These are phyloP conservation scores for Tipula confusa DNA, from an alignment of 2,888 invertebrate species.

Conservation along the genomic window DNA sequence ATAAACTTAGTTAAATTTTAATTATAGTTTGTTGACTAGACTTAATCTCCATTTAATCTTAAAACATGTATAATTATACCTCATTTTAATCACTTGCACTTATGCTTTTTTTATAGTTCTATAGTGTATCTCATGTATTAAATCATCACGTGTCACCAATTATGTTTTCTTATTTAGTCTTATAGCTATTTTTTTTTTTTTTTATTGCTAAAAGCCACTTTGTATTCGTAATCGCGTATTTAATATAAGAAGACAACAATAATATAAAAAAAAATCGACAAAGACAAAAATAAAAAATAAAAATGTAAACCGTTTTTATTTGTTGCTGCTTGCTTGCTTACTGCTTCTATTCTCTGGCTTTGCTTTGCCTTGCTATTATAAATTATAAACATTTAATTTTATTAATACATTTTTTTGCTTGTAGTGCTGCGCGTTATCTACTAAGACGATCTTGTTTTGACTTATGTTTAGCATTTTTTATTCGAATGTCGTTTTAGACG, in stretches of 20 bases:
- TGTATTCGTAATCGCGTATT: slow-evolving; percentile 15
- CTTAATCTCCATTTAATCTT: not conserved
- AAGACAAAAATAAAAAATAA: not conserved
- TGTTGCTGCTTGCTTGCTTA: not conserved
- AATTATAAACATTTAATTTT: slow-evolving; percentile 20
- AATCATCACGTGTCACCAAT: slow-evolving; percentile 25
- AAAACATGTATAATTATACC: not conserved
- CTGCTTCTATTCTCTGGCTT: not conserved
- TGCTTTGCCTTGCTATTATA: not conserved
- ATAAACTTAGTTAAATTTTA: too few relatives aligned
- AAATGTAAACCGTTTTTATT: not conserved
- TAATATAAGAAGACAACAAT: not conserved
- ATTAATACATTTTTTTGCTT: not conserved
- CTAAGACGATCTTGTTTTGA: not conserved
- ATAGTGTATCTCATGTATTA: not conserved
- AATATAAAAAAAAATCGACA: too few relatives aligned
- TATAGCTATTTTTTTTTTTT: not conserved
- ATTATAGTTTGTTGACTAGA: too few relatives aligned
- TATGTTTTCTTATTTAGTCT: slow-evolving; percentile 3
- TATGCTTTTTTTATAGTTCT: not conserved
- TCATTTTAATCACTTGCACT: not conserved
- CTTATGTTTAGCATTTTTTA: not conserved
- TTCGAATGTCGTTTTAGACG: not conserved
- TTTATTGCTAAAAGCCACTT: slow-evolving; percentile 12
- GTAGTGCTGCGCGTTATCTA: not conserved